Percentiles rank a stretch among this genome's conserved stretches.
Evolutionary conservation across 2,888 invertebrate species (phyloP).

Genomic region (Epinotia demarniana): DNA sequence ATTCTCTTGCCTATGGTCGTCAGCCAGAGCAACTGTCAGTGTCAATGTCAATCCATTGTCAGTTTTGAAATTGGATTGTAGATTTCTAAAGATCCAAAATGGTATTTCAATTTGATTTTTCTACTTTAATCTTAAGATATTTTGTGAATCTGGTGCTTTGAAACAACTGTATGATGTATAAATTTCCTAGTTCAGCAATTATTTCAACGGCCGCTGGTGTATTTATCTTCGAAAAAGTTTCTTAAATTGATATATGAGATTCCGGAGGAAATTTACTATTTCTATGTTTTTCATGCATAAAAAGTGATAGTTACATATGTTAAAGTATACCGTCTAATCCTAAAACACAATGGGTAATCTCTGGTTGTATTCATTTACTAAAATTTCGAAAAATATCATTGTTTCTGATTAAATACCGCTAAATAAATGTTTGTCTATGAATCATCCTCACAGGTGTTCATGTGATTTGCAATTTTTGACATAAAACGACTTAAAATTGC

Average conservation of each 20-base stretch:
- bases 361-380: not conserved
- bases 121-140: conserved; percentile 58
- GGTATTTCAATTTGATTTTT: conserved; percentile 73
- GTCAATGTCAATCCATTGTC: conserved; percentile 42
- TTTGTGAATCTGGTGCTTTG: conserved; percentile 24
- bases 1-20: conserved; percentile 10
- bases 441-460: conserved; percentile 61
- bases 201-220: conserved; percentile 60
- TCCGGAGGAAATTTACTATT: conserved; percentile 46
- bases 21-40: not conserved
- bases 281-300: conserved; percentile 40
- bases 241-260: conserved; percentile 49
- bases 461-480: conserved; percentile 56
- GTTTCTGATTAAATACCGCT: conserved; percentile 33
- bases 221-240: conserved; percentile 53
- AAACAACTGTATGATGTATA: conserved; percentile 30
- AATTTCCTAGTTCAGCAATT: conserved; percentile 51
- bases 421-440: conserved; percentile 56
- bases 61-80: conserved; percentile 52
- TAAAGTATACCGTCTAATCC: not conserved
- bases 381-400: not conserved
- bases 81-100: conserved; percentile 63
- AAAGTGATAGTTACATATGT: conserved; percentile 5
- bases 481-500: conserved; percentile 45
- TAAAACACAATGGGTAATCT: not conserved